These are phyloP conservation scores for Fistularia tabacaria DNA, from an alignment of 2,797 vertebrate genomes.

Conservation along the genomic window DNA sequence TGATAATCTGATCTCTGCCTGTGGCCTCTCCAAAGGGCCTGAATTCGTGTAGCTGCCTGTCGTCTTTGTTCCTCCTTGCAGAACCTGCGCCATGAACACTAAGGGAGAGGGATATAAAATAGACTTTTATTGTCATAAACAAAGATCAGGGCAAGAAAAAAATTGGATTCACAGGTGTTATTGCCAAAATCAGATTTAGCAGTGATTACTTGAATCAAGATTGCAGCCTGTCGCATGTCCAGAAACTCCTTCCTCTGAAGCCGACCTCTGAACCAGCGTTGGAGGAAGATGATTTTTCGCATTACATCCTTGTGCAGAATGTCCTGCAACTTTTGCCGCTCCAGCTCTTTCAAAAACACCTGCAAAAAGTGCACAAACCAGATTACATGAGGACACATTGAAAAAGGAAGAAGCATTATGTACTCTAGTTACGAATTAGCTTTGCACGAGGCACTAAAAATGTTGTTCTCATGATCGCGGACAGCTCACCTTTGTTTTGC, in stretches of 20 bases:
- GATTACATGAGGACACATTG: not conserved
- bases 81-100: conserved; percentile 84
- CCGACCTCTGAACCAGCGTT: conserved; percentile 86
- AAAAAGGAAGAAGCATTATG: not conserved
- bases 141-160: not conserved
- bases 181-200: not conserved
- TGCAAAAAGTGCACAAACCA: conserved; percentile 40
- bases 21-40: conserved; percentile 83
- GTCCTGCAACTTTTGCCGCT: conserved; percentile 89
- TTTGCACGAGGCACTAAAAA: not conserved
- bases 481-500: conserved; percentile 88
- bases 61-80: conserved; percentile 59
- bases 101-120: conserved; percentile 1
- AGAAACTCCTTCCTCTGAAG: conserved; percentile 85
- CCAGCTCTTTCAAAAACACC: conserved; percentile 94
- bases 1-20: conserved; percentile 64
- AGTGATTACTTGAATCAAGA: conserved; percentile 81
- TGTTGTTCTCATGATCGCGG: too few relatives aligned
- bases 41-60: conserved; percentile 78
- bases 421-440: not conserved
- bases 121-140: not conserved
- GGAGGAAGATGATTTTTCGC: conserved; percentile 89
- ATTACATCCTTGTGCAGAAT: conserved; percentile 91
- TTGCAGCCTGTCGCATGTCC: conserved; percentile 75
- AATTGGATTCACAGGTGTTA: not conserved